Percentiles rank a stretch among this genome's conserved stretches.
Conservation (phyloP, 2,797 vertebrate species). For the Lacerta agilis region DNA sequence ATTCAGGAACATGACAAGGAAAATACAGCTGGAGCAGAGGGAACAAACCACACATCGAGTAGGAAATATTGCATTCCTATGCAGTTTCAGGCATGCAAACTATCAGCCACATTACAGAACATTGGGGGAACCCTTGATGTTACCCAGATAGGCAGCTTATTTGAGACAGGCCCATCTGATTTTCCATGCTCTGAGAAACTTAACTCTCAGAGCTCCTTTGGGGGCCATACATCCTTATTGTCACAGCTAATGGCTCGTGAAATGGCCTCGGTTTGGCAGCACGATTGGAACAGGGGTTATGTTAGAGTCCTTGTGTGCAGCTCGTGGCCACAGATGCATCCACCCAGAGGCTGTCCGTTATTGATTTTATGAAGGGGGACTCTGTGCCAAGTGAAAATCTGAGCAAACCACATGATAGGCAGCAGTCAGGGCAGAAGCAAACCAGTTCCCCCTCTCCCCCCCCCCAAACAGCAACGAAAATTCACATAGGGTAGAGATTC, state of each 20-base stretch:
- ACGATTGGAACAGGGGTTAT: constrained; percentile 34
- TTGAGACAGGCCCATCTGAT: constrained; percentile 67
- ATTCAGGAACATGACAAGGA: constrained; percentile 77
- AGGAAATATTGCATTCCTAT: constrained; percentile 77
- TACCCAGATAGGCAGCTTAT: constrained; percentile 71
- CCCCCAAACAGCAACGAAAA: not conserved
- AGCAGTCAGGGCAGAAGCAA: constrained; percentile 29
- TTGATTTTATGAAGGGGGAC: constrained; percentile 41
- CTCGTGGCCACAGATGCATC: constrained; percentile 44
- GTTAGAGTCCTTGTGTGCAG: constrained; percentile 38
- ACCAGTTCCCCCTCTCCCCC: not conserved
- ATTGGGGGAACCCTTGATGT: constrained; percentile 69
- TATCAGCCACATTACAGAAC: constrained; percentile 74
- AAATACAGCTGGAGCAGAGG: constrained; percentile 76
- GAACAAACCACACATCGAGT: constrained; percentile 73
- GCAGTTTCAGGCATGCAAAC: constrained; percentile 73
- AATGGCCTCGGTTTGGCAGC: constrained; percentile 50
- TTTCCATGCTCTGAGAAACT: constrained; percentile 63
- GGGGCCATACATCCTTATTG: constrained; percentile 32
- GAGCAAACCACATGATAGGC: constrained; percentile 49
- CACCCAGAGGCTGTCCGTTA: not conserved
- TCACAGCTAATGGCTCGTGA: constrained; percentile 16
- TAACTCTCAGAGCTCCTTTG: constrained; percentile 62
- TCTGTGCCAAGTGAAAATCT: constrained; percentile 55
- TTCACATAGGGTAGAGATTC: not conserved